Evolutionary conservation across 2,888 invertebrate species (phyloP), one percentile per base, ranked within the genome.

Genomic region (Agelastica alni): DNA sequence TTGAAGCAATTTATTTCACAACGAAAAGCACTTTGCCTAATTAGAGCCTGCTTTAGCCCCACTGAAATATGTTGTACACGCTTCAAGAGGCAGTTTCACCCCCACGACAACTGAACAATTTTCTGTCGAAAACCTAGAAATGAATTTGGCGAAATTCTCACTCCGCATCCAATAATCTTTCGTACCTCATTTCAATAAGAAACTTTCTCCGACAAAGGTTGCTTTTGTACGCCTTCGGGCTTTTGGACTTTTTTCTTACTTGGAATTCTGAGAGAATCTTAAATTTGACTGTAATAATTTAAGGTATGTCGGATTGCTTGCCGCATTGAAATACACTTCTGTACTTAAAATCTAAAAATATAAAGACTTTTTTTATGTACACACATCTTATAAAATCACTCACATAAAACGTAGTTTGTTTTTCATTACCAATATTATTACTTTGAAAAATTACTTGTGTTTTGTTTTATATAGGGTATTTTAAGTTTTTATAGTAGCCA

Each of bases 21-120:
- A 52, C 56, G 49, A 51, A 52, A 56, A 56, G 51, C 56, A 56
- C 56, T 56, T 56, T 52, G 56, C 47, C 44, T 52, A 56, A 56
- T 56, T 56, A 56, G 56, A 47, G 42, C 34, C 30, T 48, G 48
- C 48, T 48, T n/a, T 36, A 48, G 20, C 22, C 51, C 48, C 28
- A 10, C 22, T 43, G 48, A 44, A 53, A 53, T 53, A 53, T 53
- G 53, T 53, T 48, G 53, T 48, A 37, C 44, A 48, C 47, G 37
- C 48, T 47, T 34, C 45, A 45, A 14, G 45, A 45, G 45, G 45
- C 45, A 32, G 18, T 45, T 26, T 26, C 32, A 31, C 30, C 44
- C 12, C 31, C n/a, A 7, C 44, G 22, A 41, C 28, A 28, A 26
- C 30, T 12, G 14, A 48, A 34, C 30, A 48, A 53, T 53, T 53